phyloP scores from a whole-genome alignment of 1,140 invertebrate genomes.

The Zaprionus camerounensis region DNA sequence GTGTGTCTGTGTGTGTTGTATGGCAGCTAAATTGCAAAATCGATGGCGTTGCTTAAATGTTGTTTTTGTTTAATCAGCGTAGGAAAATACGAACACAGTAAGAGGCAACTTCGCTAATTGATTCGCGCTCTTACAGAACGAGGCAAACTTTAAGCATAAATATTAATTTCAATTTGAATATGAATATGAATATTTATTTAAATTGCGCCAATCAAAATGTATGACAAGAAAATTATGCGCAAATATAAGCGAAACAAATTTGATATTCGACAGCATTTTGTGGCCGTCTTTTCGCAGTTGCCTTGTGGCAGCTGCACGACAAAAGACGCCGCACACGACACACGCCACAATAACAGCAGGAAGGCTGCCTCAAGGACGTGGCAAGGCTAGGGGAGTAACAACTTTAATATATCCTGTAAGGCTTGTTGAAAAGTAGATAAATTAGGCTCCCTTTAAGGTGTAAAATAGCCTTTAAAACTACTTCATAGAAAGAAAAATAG shows the following conservation, averaged over 20 bases:
- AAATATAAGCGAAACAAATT: slow-evolving; percentile 48
- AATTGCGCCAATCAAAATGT: slow-evolving; percentile 66
- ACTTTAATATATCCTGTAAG: neutral
- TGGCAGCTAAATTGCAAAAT: slow-evolving; percentile 57
- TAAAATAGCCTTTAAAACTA: neutral
- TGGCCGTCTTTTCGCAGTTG: neutral
- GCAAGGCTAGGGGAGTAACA: neutral
- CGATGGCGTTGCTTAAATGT: slow-evolving; percentile 52
- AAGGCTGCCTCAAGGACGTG: slow-evolving; percentile 19
- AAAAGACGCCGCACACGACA: slow-evolving; percentile 25
- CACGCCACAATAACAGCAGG: slow-evolving; percentile 6
- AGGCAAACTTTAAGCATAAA: slow-evolving; percentile 67
- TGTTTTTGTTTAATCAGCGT: slow-evolving; percentile 38
- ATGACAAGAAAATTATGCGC: slow-evolving; percentile 76
- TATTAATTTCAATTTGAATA: slow-evolving; percentile 55
- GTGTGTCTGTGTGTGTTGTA: slow-evolving; percentile 19
- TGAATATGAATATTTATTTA: slow-evolving; percentile 51
- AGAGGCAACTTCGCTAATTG: slow-evolving; percentile 55
- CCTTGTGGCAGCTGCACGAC: slow-evolving; percentile 19
- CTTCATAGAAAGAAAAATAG: too few relatives aligned
- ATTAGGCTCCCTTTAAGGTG: neutral
- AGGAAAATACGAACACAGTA: slow-evolving; percentile 22
- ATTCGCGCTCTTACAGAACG: slow-evolving; percentile 48
- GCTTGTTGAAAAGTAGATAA: neutral
- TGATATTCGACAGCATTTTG: slow-evolving; percentile 59